Base-by-base conservation (phyloP, 2,888 invertebrate species). In the Catocala fraxini region DNA sequence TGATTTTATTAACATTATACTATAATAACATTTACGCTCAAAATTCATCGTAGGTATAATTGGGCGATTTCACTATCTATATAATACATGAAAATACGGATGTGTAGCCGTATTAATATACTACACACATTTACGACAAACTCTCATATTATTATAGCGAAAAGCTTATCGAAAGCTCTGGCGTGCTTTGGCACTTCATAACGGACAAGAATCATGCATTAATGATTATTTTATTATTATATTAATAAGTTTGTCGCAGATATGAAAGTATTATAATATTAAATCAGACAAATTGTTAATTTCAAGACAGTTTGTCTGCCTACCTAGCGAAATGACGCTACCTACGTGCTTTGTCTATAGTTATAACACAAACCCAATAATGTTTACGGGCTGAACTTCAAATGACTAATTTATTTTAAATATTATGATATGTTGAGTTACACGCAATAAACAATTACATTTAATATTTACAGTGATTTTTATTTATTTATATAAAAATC, bases 401-500 rank as follows among this genome's bases (percentile, higher is more conserved):
- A 56, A 60, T 61, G 65, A 63, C 45, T 48, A 69, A 69, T 70
- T 53, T 9, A 35, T 52, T 57, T 54, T 60, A 57, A 72, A 64
- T 52, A 53, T 63, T 72, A 73, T 80, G 83, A 84, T 83, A 84
- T 83, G 83, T 84, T 73, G 67, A 65, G 47, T 70, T 60, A 71
- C 49, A 63, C 57, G 55, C 65, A 62, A 62, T 59, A 64, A 58
- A 64, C 41, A 70, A 56, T 64, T 47, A 42, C 10, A 41, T 43
- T 39, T 39, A 61, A 33, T 56, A 76, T 71, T 63, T 67, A 79
- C 70, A 71, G 64, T 67, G 72, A 70, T 70, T 73, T 25, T 69
- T 55, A 63, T 55, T 64, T 59, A 66, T 63, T 52, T 56, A 62
- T 70, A 6, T 34, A 63, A 75, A 66, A 73, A 77, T 71, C 75